These are phyloP conservation scores for Harpalus rubripes DNA, from an alignment of 2,888 invertebrate species.

Conservation along the genomic window DNA sequence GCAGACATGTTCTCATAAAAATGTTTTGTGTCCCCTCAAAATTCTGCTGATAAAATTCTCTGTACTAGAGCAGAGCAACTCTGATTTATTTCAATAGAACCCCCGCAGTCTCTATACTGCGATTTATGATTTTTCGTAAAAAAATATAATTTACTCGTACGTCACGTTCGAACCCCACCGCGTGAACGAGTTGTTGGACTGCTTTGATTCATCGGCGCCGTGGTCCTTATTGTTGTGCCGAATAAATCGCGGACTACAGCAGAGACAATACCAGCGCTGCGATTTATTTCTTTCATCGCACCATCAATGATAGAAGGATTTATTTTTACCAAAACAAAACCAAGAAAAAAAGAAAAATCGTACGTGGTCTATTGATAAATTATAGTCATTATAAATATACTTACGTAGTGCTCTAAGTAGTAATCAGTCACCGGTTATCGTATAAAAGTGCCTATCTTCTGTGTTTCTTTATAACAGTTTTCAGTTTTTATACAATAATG, in stretches of 20 bases:
- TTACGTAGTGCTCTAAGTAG: too few species aligned
- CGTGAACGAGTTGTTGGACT: conserved; percentile 42
- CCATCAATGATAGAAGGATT: neutral
- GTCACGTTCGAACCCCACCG: conserved; percentile 36
- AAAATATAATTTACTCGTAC: conserved; percentile 53
- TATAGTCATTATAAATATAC: too few species aligned
- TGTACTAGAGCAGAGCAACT: conserved; percentile 1
- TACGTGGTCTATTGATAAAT: too few species aligned
- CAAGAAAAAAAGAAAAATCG: neutral
- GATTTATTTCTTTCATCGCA: conserved; percentile 48
- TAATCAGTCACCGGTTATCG: too few species aligned
- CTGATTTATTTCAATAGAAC: conserved; percentile 56
- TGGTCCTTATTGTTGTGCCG: conserved; percentile 40
- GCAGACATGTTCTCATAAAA: too few species aligned
- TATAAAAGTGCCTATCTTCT: too few species aligned
- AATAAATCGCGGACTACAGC: conserved; percentile 39
- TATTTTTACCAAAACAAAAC: neutral
- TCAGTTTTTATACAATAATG: too few species aligned
- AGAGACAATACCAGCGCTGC: conserved; percentile 37
- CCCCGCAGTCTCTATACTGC: conserved; percentile 46
- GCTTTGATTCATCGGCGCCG: conserved; percentile 55
- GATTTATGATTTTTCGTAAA: conserved; percentile 62
- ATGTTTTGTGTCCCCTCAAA: neutral
- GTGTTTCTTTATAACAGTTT: too few species aligned
- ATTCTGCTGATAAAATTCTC: conserved; percentile 3